Conservation (phyloP, 2,888 invertebrate species). For the Gryllus longicercus region DNA sequence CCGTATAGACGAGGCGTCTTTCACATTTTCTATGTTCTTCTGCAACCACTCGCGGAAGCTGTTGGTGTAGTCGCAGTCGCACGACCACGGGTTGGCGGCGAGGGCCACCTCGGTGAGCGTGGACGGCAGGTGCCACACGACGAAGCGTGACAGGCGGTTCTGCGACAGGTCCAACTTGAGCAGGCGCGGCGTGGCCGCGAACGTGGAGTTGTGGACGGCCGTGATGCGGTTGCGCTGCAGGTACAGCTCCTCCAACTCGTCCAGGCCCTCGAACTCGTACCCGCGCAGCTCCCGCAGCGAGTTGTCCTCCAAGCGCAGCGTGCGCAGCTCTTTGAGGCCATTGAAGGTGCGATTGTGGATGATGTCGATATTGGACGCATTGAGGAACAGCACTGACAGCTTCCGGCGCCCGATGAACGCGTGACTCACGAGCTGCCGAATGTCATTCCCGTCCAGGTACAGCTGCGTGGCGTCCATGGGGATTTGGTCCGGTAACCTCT, state of each 20-base stretch:
- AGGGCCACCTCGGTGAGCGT: slow-evolving; percentile 63
- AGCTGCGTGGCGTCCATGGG: slow-evolving; percentile 90
- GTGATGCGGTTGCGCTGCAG: slow-evolving; percentile 71
- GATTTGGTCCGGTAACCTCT: slow-evolving; percentile 71
- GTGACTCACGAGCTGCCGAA: slow-evolving; percentile 72
- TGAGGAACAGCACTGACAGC: slow-evolving; percentile 70
- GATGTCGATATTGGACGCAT: slow-evolving; percentile 71
- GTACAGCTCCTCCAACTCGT: slow-evolving; percentile 66
- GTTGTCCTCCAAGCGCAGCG: slow-evolving; percentile 73
- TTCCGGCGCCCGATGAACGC: slow-evolving; percentile 82
- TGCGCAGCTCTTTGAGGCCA: slow-evolving; percentile 72
- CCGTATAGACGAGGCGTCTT: slow-evolving; percentile 61
- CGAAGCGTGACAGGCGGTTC: slow-evolving; percentile 65
- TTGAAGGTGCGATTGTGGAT: slow-evolving; percentile 81
- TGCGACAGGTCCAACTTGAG: slow-evolving; percentile 66
- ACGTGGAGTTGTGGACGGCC: slow-evolving; percentile 67
- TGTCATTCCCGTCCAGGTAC: slow-evolving; percentile 79
- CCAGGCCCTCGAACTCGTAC: slow-evolving; percentile 76
- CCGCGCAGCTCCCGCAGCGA: slow-evolving; percentile 66
- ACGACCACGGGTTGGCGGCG: slow-evolving; percentile 75
- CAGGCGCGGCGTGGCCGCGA: slow-evolving; percentile 62
- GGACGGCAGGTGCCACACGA: slow-evolving; percentile 68
- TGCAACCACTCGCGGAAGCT: slow-evolving; percentile 73
- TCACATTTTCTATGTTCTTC: slow-evolving; percentile 60
- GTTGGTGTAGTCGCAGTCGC: slow-evolving; percentile 76